phyloP scores from a whole-genome alignment of 2,797 vertebrate species.

The Myripristis murdjan region DNA sequence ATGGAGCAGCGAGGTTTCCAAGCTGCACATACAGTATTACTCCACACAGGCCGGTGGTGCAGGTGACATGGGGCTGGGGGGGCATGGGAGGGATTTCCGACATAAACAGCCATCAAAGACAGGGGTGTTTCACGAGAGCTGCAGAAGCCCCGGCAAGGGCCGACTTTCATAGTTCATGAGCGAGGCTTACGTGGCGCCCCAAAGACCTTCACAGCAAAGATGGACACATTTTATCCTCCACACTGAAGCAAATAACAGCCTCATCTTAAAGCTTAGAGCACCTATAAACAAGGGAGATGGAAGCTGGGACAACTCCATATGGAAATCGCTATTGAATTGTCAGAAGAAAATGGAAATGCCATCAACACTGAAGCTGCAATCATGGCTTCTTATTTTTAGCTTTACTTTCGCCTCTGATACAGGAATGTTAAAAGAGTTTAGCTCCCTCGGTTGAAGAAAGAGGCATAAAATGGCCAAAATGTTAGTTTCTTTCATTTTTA shows the following conservation, averaged over 20 bases:
- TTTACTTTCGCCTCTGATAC: not conserved
- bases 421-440: not conserved
- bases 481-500: too few relatives aligned
- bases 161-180: slow-evolving; percentile 66
- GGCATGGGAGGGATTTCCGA: slow-evolving; percentile 52
- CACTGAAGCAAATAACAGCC: slow-evolving; percentile 12
- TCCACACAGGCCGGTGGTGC: slow-evolving; percentile 54
- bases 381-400: not conserved
- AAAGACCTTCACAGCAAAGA: slow-evolving; percentile 42
- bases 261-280: slow-evolving; percentile 1
- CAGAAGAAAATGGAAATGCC: too few relatives aligned
- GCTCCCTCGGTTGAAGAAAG: too few relatives aligned
- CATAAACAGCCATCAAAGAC: slow-evolving; percentile 75
- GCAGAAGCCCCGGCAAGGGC: slow-evolving; percentile 59
- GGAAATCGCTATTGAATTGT: too few relatives aligned
- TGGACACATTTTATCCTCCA: slow-evolving; percentile 37
- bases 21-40: slow-evolving; percentile 54
- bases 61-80: slow-evolving; percentile 6
- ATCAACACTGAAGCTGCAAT: not conserved
- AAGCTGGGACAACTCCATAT: too few relatives aligned
- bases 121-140: slow-evolving; percentile 64
- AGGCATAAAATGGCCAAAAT: too few relatives aligned
- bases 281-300: not conserved
- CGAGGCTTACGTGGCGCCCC: slow-evolving; percentile 43
- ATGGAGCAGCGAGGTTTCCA: slow-evolving; percentile 58